Base-by-base conservation (phyloP, 2,797 vertebrate species). In the Etheostoma nigrum region DNA sequence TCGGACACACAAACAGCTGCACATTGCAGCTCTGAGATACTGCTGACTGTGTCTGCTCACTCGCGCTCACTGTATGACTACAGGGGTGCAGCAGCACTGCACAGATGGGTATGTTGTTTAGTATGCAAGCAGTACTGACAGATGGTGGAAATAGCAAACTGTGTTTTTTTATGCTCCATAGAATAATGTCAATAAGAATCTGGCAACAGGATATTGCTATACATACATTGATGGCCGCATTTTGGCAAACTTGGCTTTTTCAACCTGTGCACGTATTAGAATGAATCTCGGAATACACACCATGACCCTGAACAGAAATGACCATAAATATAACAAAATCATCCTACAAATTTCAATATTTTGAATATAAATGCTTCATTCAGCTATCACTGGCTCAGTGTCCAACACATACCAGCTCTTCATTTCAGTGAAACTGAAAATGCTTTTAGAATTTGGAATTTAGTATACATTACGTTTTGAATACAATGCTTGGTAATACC, bases 21-120 rank as follows among this genome's bases (percentile, higher is more conserved):
- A 82, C 44, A 36, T 72, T 79, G 80, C 76, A 69, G 85, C 79
- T 86, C 45, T 9, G 69, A 84, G 78, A 83, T 70, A 76, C 75
- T 82, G 83, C 90, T 86, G 86, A 85, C 84, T 86, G 84, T 75
- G 71, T 91, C 82, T 89, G 90, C 80, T 79, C 78, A 9, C 69
- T 67, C 71, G 67, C 33, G 53, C 76, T 81, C 55, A 19, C 72
- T 84, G 68, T 79, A 81, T 81, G 79, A 80, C 87, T 85, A 85
- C 78, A 88, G 89, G 85, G 86, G 85, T 81, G 67, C 67, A 74
- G 85, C 68, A 80, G 78, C 78, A 6, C 66, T 73, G 85, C 86
- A 88, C 91, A 93, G 86, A 93, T 90, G 91, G 90, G 81, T 23
- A 48, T 81, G 84, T 85, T 90, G 74, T 82, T 89, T 85, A 83